phyloP scores from a whole-genome alignment of 2,113 vertebrate species.

The Amblyornis subalaris region DNA sequence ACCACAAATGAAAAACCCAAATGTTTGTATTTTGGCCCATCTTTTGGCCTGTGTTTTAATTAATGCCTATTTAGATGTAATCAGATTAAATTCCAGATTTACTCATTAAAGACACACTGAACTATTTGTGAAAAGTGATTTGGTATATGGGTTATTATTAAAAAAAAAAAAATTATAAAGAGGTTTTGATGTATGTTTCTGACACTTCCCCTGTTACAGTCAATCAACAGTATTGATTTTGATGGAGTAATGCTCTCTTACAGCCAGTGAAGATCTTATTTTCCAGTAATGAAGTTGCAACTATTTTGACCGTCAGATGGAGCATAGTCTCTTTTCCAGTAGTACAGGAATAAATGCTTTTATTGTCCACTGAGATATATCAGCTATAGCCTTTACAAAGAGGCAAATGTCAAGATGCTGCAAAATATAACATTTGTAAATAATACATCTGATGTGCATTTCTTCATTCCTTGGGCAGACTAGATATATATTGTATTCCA shows the following conservation, averaged over 20 bases:
- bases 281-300: constrained; percentile 13
- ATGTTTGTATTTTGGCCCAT: neutral
- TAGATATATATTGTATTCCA: neutral
- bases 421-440: constrained; percentile 52
- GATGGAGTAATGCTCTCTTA: neutral
- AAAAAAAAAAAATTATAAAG: neutral
- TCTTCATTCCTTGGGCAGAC: constrained; percentile 7
- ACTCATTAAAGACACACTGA: neutral
- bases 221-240: neutral
- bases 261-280: neutral
- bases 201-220: neutral
- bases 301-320: neutral
- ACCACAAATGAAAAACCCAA: neutral
- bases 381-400: constrained; percentile 30
- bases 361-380: constrained; percentile 1
- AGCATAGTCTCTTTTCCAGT: neutral
- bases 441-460: constrained; percentile 35
- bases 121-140: neutral
- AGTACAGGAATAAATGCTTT: neutral
- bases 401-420: constrained; percentile 54
- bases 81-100: neutral
- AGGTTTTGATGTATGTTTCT: neutral
- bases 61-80: neutral
- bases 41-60: neutral
- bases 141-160: neutral